These are phyloP conservation scores for Venustaconcha ellipsiformis DNA, from an alignment of 1,140 invertebrate genomes.

Conservation along the genomic window DNA sequence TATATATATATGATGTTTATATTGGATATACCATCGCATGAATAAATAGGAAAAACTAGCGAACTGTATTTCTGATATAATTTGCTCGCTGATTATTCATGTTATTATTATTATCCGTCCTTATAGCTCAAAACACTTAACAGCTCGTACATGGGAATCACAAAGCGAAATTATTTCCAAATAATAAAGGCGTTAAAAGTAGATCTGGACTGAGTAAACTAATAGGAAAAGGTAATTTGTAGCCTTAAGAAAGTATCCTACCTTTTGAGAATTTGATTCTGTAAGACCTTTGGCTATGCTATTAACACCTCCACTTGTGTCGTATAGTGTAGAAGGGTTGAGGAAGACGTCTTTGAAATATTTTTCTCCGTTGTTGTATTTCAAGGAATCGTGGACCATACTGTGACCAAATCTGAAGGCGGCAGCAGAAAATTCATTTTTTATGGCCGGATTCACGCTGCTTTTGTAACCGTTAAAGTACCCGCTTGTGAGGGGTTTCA, in stretches of 20 bases:
- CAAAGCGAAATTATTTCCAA: too few relatives aligned
- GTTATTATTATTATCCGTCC: too few relatives aligned
- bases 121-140: too few relatives aligned
- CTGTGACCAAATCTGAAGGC: slow-evolving; percentile 96
- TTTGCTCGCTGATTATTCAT: too few relatives aligned
- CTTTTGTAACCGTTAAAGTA: slow-evolving; percentile 75
- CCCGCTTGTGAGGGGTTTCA: slow-evolving; percentile 5
- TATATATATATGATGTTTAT: too few relatives aligned
- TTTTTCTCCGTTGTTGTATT: too few relatives aligned
- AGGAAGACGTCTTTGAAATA: slow-evolving; percentile 22
- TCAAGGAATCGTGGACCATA: slow-evolving; percentile 74
- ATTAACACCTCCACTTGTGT: slow-evolving; percentile 4
- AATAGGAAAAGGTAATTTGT: neutral
- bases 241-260: neutral
- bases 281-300: slow-evolving; percentile 17
- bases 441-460: slow-evolving; percentile 83
- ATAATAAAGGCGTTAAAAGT: too few relatives aligned
- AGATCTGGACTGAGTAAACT: neutral
- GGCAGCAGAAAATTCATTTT: slow-evolving; percentile 95
- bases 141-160: too few relatives aligned
- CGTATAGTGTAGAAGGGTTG: slow-evolving; percentile 17
- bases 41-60: too few relatives aligned
- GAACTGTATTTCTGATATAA: too few relatives aligned
- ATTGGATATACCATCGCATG: too few relatives aligned
- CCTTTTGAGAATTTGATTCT: slow-evolving; percentile 7